These are phyloP conservation scores for Ophion obscuratus DNA, from an alignment of 2,888 invertebrate genomes.

Conservation along the genomic window DNA sequence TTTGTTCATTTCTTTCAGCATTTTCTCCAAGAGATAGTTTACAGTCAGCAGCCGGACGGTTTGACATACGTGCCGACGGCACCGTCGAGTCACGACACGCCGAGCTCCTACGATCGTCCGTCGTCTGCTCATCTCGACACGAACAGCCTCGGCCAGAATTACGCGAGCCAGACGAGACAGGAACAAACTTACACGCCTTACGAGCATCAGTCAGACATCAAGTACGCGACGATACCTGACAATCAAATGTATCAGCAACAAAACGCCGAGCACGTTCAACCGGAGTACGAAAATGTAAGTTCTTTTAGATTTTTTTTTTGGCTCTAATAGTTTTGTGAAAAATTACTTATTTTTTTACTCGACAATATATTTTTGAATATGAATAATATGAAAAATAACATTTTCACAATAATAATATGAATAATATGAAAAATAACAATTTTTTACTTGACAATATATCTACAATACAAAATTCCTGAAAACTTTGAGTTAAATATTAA, in stretches of 20 bases:
- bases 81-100: constrained; percentile 71
- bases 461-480: too few relatives aligned
- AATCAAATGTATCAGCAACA: constrained; percentile 75
- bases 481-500: too few relatives aligned
- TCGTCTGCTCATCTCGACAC: constrained; percentile 76
- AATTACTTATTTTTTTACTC: too few relatives aligned
- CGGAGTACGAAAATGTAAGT: constrained; percentile 75
- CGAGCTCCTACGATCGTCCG: constrained; percentile 71
- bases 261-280: constrained; percentile 68
- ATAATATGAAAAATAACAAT: not conserved
- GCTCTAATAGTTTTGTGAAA: not conserved
- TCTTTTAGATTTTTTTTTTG: not conserved
- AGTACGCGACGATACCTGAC: constrained; percentile 40
- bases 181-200: constrained; percentile 72
- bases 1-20: constrained; percentile 63
- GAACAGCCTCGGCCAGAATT: constrained; percentile 73
- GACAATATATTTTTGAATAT: too few relatives aligned
- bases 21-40: constrained; percentile 77
- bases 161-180: constrained; percentile 69
- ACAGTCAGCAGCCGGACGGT: constrained; percentile 74
- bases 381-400: too few relatives aligned
- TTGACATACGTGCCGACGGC: constrained; percentile 72
- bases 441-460: not conserved
- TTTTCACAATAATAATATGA: too few relatives aligned
- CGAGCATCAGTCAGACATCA: constrained; percentile 44